Conservation (phyloP, 1,140 invertebrate genomes). For the Octopus bimaculoides region DNA sequence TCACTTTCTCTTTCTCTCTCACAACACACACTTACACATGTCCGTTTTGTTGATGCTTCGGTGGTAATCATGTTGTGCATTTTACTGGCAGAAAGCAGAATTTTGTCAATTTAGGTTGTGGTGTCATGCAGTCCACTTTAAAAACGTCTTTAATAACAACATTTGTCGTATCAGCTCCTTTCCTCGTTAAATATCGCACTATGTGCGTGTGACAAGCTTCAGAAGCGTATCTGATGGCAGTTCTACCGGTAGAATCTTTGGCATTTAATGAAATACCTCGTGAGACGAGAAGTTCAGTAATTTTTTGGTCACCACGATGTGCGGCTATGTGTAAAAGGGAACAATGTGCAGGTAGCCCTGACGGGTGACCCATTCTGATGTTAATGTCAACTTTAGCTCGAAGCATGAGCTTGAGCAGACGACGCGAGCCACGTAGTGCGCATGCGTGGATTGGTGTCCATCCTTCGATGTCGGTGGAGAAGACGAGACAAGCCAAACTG, state of each 20-base stretch:
- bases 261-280: slow-evolving; percentile 32
- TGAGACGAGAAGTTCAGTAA: slow-evolving; percentile 40
- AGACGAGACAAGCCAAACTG: slow-evolving; percentile 34
- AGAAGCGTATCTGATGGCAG: slow-evolving; percentile 43
- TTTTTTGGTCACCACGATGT: slow-evolving; percentile 47
- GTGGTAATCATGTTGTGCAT: slow-evolving; percentile 12
- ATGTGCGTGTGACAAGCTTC: slow-evolving; percentile 37
- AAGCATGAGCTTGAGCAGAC: slow-evolving; percentile 43
- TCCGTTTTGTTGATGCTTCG: too few relatives aligned
- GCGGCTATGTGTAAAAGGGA: slow-evolving; percentile 46
- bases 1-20: too few relatives aligned
- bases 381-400: slow-evolving; percentile 39
- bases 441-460: slow-evolving; percentile 52
- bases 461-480: slow-evolving; percentile 38
- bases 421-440: slow-evolving; percentile 41
- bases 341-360: slow-evolving; percentile 42
- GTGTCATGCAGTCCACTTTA: slow-evolving; percentile 27
- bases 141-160: slow-evolving; percentile 17
- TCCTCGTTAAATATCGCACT: slow-evolving; percentile 38
- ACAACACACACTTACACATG: too few relatives aligned
- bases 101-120: slow-evolving; percentile 19
- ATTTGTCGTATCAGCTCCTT: slow-evolving; percentile 38
- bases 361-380: slow-evolving; percentile 41
- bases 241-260: slow-evolving; percentile 29
- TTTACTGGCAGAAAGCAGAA: slow-evolving; percentile 33